These are phyloP conservation scores for Drosophila melanica DNA, from an alignment of 1,140 invertebrate species.

Conservation along the genomic window DNA sequence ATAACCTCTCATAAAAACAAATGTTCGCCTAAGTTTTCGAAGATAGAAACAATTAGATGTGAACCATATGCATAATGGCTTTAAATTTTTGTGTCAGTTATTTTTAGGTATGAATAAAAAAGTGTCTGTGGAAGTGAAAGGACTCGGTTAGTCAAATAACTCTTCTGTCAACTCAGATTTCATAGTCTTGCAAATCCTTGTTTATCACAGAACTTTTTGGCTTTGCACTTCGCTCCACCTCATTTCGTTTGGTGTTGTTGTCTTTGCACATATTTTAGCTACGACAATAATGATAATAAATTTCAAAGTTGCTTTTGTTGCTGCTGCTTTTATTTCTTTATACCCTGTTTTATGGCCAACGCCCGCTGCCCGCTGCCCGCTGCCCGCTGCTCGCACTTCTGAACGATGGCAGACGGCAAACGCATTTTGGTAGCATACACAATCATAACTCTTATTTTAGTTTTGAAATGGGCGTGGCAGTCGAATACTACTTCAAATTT, in stretches of 20 bases:
- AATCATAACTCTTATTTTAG: constrained; percentile 15
- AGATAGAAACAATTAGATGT: no score
- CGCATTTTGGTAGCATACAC: constrained; percentile 11
- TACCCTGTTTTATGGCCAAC: background rate
- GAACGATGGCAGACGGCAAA: background rate
- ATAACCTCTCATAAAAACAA: no score
- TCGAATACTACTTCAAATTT: constrained; percentile 18
- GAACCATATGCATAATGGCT: no score
- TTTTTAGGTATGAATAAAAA: no score
- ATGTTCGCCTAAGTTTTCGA: no score
- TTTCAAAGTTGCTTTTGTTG: background rate
- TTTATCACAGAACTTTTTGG: constrained; percentile 2
- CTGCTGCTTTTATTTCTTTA: constrained; percentile 5
- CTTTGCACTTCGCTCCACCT: background rate
- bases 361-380: background rate
- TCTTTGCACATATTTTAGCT: background rate
- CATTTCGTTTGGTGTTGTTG: background rate
- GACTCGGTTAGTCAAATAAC: background rate
- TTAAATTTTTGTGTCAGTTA: no score
- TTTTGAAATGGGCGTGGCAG: constrained; percentile 4
- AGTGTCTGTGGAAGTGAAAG: no score
- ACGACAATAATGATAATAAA: constrained; percentile 15
- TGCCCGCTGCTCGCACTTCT: background rate
- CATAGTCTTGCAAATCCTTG: background rate
- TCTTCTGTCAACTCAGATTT: constrained; percentile 5